phyloP scores from a whole-genome alignment of 2,113 vertebrate genomes.

The Acrocephalus arundinaceus region DNA sequence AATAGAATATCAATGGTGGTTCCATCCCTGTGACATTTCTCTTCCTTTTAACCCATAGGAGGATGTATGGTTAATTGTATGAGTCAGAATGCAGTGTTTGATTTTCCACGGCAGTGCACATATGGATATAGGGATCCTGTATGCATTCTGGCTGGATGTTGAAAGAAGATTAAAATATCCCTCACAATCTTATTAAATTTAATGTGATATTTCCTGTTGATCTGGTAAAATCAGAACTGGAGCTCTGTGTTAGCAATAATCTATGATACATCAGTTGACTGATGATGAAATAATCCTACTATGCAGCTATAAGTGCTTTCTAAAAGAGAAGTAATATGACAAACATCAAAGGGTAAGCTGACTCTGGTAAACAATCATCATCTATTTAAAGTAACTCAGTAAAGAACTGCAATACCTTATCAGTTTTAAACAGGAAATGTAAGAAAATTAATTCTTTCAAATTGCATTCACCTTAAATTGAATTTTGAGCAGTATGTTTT shows the following conservation, averaged over 20 bases:
- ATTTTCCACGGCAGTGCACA: neutral
- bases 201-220: neutral
- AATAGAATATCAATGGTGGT: neutral
- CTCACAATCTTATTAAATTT: neutral
- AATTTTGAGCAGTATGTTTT: neutral
- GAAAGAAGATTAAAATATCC: neutral
- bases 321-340: neutral
- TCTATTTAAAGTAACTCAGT: constrained; percentile 24
- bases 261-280: neutral
- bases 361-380: constrained; percentile 13
- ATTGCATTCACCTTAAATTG: neutral
- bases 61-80: neutral
- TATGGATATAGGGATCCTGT: neutral
- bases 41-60: neutral
- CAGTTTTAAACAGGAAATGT: neutral
- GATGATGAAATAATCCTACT: neutral
- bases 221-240: neutral
- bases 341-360: neutral
- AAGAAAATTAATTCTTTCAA: constrained; percentile 7
- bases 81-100: neutral
- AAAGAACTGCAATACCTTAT: neutral
- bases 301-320: neutral
- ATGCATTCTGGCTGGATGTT: neutral
- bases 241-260: neutral
- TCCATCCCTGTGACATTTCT: neutral